Conservation (phyloP, 2,113 vertebrate genomes). For the Rhinopithecus roxellana region DNA sequence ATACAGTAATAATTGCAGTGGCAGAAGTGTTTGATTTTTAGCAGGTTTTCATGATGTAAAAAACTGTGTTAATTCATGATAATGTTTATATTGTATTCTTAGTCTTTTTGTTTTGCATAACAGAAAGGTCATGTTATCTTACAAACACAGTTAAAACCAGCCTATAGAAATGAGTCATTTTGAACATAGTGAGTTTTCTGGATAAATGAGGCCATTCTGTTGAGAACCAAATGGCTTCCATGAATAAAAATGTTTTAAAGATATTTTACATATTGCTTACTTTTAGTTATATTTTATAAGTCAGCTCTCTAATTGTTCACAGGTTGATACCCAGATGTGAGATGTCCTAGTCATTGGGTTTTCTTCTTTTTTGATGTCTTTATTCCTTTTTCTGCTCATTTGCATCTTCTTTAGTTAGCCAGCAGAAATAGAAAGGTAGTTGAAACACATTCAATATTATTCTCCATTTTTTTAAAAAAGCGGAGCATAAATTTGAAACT, state of each 20-base stretch:
- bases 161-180: conserved; percentile 1
- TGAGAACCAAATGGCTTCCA: conserved; percentile 26
- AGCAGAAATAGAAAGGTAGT: neutral
- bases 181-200: conserved; percentile 36
- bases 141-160: neutral
- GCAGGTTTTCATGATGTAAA: conserved; percentile 25
- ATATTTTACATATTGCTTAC: neutral
- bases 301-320: neutral
- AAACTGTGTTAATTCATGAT: neutral
- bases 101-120: neutral
- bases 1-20: neutral
- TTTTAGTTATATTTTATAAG: neutral
- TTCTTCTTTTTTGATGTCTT: neutral
- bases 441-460: conserved; percentile 22
- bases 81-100: conserved; percentile 21
- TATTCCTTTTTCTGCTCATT: neutral
- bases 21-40: conserved; percentile 12
- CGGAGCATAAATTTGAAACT: conserved; percentile 27
- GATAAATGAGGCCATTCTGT: neutral
- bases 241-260: conserved; percentile 9
- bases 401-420: neutral
- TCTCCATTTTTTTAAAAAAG: neutral
- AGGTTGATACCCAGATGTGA: neutral
- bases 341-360: neutral
- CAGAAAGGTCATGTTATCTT: neutral